These are phyloP conservation scores for Pachypanchax playfairii DNA, from an alignment of 2,113 vertebrate species.

Conservation along the genomic window DNA sequence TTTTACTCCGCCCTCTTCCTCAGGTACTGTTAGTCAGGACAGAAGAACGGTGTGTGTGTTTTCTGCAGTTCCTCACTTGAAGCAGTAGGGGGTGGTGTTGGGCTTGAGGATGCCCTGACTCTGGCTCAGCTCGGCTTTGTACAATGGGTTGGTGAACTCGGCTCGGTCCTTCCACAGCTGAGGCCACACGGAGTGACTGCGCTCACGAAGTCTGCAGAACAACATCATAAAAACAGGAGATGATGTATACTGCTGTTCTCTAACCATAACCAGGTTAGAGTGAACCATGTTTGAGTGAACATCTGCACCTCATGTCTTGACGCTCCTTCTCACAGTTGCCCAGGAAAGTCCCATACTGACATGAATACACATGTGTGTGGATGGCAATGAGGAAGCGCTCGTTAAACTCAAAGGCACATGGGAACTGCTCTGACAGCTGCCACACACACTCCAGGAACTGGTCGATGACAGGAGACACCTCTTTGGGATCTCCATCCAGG, in stretches of 20 bases:
- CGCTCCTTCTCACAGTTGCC: constrained; percentile 93
- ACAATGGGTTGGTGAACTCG: constrained; percentile 89
- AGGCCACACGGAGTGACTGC: constrained; percentile 90
- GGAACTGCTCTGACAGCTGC: constrained; percentile 95
- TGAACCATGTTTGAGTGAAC: background rate
- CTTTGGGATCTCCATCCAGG: constrained; percentile 93
- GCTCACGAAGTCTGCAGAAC: constrained; percentile 85
- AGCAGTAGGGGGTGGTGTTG: constrained; percentile 87
- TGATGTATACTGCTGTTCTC: too few species aligned
- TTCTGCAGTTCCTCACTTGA: constrained; percentile 83
- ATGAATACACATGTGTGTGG: constrained; percentile 91
- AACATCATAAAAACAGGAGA: background rate
- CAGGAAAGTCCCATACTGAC: constrained; percentile 93
- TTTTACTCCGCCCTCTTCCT: too few species aligned
- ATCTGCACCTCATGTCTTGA: constrained; percentile 82
- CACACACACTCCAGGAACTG: constrained; percentile 97
- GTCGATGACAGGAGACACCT: constrained; percentile 94
- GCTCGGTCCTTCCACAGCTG: constrained; percentile 89
- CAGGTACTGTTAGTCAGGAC: too few species aligned
- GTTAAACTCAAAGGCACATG: constrained; percentile 97
- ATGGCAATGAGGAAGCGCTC: constrained; percentile 91
- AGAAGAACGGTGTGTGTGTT: too few species aligned
- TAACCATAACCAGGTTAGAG: too few species aligned
- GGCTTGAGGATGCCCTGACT: constrained; percentile 83
- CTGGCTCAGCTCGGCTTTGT: constrained; percentile 84